Evolutionary conservation across 2,113 vertebrate species (phyloP).

Genomic region (Phaethon lepturus): DNA sequence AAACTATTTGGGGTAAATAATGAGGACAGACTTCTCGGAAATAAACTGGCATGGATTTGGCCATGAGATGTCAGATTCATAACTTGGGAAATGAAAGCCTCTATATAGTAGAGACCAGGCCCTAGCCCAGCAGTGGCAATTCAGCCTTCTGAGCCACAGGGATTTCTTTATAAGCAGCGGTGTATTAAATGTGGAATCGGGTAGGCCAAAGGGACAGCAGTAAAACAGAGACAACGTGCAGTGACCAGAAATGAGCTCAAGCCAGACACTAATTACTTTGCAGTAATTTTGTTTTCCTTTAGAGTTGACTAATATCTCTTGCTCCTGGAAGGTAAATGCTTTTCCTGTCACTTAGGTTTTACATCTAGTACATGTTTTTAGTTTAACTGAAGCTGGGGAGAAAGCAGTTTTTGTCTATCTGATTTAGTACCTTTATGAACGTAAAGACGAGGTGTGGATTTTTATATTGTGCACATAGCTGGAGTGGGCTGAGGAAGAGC

Average conservation of each 20-base stretch:
- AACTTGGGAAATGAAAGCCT: constrained; percentile 65
- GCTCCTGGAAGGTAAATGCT: not conserved
- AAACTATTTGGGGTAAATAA: constrained; percentile 63
- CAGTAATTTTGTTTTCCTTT: constrained; percentile 34
- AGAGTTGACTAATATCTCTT: not conserved
- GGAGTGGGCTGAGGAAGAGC: not conserved
- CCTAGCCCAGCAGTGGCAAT: constrained; percentile 35
- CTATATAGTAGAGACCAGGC: constrained; percentile 29
- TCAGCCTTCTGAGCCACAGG: constrained; percentile 52
- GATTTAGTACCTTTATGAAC: not conserved
- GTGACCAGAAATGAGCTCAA: constrained; percentile 45
- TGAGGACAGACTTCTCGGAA: constrained; percentile 53
- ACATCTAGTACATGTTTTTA: not conserved
- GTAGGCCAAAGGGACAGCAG: constrained; percentile 45
- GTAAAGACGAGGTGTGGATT: not conserved
- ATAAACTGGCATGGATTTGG: constrained; percentile 59
- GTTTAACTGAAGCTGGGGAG: not conserved
- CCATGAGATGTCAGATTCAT: constrained; percentile 64
- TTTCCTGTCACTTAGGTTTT: not conserved
- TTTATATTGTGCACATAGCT: not conserved
- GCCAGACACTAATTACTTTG: constrained; percentile 34
- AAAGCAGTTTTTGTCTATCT: not conserved
- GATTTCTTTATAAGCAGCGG: constrained; percentile 62
- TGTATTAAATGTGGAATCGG: constrained; percentile 46
- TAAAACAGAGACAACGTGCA: constrained; percentile 42